A percentile compares a stretch with the other conserved stretches of the same genome.
Evolutionary conservation across 2,113 vertebrate species (phyloP).

Genomic region (Myodes glareolus): DNA sequence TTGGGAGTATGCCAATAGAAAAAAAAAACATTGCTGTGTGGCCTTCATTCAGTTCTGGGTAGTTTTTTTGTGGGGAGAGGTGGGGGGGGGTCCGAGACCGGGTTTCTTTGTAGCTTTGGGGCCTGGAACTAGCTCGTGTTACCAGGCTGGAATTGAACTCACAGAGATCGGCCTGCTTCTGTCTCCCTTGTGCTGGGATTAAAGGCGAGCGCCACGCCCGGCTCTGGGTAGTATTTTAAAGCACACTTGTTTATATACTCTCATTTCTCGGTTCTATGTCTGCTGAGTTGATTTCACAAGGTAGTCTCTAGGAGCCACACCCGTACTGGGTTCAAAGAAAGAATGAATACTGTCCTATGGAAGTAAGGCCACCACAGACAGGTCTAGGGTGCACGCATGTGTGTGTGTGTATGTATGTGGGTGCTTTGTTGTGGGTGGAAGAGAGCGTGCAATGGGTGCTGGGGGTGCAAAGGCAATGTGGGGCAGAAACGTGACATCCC

Average conservation of each 20-base stretch:
- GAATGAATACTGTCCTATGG: background rate
- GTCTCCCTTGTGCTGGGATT: no score
- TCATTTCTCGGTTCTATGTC: constrained; percentile 20
- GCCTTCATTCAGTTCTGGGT: constrained; percentile 27
- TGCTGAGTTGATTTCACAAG: background rate
- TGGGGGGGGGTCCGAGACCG: no score
- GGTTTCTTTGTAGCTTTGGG: no score
- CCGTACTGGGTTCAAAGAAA: background rate
- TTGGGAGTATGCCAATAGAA: constrained; percentile 52
- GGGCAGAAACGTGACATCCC: background rate
- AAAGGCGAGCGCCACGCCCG: fast-evolving
- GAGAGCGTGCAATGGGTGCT: fast-evolving
- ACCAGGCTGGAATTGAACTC: no score
- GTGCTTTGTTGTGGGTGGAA: background rate
- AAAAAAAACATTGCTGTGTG: background rate
- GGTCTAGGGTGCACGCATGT: fast-evolving
- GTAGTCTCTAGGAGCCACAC: background rate
- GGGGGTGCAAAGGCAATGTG: background rate
- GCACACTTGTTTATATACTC: background rate
- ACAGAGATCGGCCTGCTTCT: no score
- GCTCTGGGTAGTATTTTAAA: background rate
- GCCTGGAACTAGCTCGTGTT: no score
- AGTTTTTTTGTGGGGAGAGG: background rate
- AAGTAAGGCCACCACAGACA: background rate
- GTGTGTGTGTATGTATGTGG: no score